These are phyloP conservation scores for Prionailurus bengalensis DNA, from an alignment of 2,113 vertebrate genomes.

Conservation along the genomic window DNA sequence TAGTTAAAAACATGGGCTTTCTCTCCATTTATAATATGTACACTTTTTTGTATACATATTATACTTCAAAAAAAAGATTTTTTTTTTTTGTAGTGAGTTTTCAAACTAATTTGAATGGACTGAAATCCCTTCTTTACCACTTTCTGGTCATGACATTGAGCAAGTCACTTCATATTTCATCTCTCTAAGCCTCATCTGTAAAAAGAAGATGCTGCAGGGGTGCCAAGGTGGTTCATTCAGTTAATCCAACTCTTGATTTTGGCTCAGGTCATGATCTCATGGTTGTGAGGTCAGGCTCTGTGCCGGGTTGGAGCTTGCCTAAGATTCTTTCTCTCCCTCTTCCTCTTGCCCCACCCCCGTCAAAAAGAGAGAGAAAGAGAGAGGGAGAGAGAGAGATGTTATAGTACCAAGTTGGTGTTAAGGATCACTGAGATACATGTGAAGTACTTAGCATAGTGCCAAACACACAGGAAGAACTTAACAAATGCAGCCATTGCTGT, in stretches of 20 bases:
- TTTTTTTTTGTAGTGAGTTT: neutral
- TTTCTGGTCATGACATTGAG: neutral
- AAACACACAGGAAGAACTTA: neutral
- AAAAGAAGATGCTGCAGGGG: neutral
- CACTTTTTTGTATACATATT: neutral
- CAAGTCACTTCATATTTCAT: neutral
- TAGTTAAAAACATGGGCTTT: conserved; percentile 4
- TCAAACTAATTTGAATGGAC: neutral
- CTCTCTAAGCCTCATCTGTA: neutral
- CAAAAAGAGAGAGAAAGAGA: too few species aligned
- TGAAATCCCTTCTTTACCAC: neutral
- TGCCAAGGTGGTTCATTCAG: too few species aligned
- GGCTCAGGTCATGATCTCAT: too few species aligned
- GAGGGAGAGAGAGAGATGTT: too few species aligned
- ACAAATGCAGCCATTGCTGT: neutral
- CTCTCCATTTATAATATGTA: neutral
- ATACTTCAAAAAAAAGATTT: neutral
- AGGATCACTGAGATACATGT: neutral
- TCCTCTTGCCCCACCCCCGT: too few species aligned
- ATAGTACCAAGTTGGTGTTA: neutral
- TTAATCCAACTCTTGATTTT: too few species aligned
- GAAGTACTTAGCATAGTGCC: neutral
- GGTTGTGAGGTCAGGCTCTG: too few species aligned
- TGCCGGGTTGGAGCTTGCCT: too few species aligned
- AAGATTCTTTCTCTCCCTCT: too few species aligned